Evolutionary conservation across 1,140 invertebrate genomes (phyloP).

Genomic region (Pseudachorutes palmiensis): DNA sequence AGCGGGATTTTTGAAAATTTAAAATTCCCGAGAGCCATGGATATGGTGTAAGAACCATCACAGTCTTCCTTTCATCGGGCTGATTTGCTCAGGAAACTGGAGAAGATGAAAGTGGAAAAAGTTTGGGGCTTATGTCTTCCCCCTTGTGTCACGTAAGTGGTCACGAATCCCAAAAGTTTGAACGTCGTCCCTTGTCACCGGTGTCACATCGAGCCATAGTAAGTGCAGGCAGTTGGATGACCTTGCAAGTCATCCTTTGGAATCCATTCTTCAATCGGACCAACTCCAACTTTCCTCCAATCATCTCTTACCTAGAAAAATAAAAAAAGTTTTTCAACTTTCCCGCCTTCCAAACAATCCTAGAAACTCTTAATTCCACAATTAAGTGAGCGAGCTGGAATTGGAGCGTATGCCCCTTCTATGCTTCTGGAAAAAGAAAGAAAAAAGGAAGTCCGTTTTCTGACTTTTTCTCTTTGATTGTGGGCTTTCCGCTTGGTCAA

Average conservation of each 20-base stretch:
- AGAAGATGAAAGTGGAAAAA: too few species aligned
- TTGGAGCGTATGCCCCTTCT: background rate
- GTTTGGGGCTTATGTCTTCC: too few species aligned
- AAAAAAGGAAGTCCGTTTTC: background rate
- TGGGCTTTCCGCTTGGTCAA: background rate
- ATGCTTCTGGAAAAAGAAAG: background rate
- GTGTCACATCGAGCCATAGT: slow-evolving; percentile 28
- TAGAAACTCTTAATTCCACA: background rate
- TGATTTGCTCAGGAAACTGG: too few species aligned
- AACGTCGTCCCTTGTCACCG: background rate
- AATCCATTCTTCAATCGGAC: slow-evolving; percentile 54
- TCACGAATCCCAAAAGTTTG: too few species aligned
- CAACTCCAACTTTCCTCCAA: slow-evolving; percentile 23
- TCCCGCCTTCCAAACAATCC: background rate
- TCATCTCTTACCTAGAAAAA: slow-evolving; percentile 33
- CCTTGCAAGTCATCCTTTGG: slow-evolving; percentile 51
- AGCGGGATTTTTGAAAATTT: too few species aligned
- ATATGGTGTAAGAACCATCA: too few species aligned
- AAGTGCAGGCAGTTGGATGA: slow-evolving; percentile 29
- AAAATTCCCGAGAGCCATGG: too few species aligned
- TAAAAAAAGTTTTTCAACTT: background rate
- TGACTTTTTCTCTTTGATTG: background rate
- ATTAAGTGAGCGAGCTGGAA: background rate
- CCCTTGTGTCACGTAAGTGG: too few species aligned
- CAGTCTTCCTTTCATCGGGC: too few species aligned